These are phyloP conservation scores for Silurus meridionalis DNA, from an alignment of 2,113 vertebrate species.

Conservation along the genomic window DNA sequence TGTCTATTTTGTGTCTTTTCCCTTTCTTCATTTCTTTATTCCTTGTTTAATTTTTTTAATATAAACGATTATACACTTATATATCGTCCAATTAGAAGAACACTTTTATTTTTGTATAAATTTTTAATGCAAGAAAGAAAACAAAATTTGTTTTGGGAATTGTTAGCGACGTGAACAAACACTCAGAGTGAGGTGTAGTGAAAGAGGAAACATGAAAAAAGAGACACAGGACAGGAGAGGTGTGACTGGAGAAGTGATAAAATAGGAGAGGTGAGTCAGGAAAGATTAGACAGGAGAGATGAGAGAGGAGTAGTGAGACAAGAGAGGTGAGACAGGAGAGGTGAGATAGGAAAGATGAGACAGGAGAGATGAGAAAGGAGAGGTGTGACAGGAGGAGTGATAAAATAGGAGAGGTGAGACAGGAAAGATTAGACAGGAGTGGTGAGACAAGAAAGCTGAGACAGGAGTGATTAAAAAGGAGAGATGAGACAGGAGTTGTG, in stretches of 20 bases:
- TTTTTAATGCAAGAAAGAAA: background rate
- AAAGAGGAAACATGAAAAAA: background rate
- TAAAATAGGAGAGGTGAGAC: background rate
- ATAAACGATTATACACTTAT: too few species aligned
- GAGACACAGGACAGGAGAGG: background rate
- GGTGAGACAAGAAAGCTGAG: too few species aligned
- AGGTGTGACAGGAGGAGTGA: background rate
- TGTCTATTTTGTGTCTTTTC: background rate
- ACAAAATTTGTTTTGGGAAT: background rate
- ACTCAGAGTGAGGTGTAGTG: background rate
- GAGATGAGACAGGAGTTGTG: background rate
- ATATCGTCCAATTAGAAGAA: too few species aligned
- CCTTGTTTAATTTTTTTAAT: background rate
- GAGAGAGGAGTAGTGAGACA: too few species aligned
- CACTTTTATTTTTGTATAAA: too few species aligned
- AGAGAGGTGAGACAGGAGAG: too few species aligned
- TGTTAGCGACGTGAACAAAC: background rate
- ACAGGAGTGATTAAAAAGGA: too few species aligned
- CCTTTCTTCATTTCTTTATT: background rate
- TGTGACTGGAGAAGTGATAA: background rate
- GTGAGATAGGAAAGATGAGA: background rate
- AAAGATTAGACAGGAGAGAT: background rate
- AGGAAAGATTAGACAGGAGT: background rate
- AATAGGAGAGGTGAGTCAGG: background rate
- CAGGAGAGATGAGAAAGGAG: background rate